phyloP scores from a whole-genome alignment of 2,888 invertebrate genomes.

The Tortrix viridana region DNA sequence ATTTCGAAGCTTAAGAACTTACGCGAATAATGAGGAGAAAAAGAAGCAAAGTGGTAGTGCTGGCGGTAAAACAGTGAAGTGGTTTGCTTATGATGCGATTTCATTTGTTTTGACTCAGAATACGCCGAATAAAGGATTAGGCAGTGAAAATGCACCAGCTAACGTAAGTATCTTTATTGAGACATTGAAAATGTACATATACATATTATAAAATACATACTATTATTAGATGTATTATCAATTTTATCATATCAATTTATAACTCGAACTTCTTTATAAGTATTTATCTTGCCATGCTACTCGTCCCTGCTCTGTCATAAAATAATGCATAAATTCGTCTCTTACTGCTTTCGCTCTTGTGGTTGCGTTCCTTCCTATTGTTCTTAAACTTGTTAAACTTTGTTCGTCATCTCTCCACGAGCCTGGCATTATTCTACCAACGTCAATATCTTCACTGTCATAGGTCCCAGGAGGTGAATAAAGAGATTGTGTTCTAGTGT shows the following conservation, averaged over 20 bases:
- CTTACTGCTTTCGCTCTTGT: constrained; percentile 20
- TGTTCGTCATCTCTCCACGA: constrained; percentile 16
- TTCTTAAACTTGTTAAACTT: constrained; percentile 26
- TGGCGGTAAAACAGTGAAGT: constrained; percentile 42
- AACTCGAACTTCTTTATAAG: constrained; percentile 7
- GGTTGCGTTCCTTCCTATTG: constrained; percentile 16
- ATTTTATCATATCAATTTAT: constrained; percentile 10
- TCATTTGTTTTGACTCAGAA: constrained; percentile 44
- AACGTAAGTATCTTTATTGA: constrained; percentile 23
- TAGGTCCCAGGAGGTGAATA: no score
- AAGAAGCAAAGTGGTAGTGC: constrained; percentile 41
- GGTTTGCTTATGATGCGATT: constrained; percentile 43
- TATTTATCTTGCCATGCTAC: constrained; percentile 19
- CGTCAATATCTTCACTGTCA: no score
- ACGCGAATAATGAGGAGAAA: constrained; percentile 40
- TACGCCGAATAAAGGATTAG: constrained; percentile 39
- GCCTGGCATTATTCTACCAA: no score
- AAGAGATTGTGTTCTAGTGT: constrained; percentile 14
- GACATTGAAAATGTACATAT: no score
- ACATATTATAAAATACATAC: no score
- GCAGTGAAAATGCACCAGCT: constrained; percentile 6
- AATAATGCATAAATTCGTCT: constrained; percentile 29
- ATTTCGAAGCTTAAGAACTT: constrained; percentile 43
- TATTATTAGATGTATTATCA: constrained; percentile 13
- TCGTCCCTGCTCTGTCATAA: constrained; percentile 22